phyloP scores from a whole-genome alignment of 2,113 vertebrate genomes.

The Morone saxatilis region DNA sequence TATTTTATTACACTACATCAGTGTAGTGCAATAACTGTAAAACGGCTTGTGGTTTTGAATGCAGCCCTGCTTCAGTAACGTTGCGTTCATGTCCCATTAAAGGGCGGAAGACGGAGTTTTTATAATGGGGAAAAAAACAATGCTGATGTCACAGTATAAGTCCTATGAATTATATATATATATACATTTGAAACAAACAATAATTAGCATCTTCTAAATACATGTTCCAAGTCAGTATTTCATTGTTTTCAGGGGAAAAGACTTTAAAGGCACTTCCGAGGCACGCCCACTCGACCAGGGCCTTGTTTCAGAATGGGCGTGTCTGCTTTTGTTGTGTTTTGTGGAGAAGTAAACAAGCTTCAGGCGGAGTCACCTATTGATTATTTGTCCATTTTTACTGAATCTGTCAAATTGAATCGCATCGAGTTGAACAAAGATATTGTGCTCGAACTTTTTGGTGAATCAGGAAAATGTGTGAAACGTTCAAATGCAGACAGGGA shows the following conservation, averaged over 20 bases:
- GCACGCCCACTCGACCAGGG: neutral
- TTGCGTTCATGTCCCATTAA: neutral
- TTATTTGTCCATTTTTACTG: neutral
- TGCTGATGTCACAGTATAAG: too few species aligned
- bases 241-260: neutral
- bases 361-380: neutral
- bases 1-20: neutral
- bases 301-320: neutral
- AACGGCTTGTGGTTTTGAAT: slow-evolving; percentile 20
- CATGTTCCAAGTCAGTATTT: neutral
- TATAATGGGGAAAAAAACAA: neutral
- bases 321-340: neutral
- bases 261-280: neutral
- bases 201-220: neutral
- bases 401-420: too few species aligned
- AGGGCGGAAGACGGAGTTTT: too few species aligned
- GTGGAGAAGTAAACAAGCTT: neutral
- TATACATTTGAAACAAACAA: neutral
- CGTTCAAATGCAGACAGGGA: neutral
- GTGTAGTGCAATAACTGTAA: neutral
- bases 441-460: too few species aligned
- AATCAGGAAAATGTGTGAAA: neutral
- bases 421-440: too few species aligned
- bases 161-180: neutral
- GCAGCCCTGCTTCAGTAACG: neutral